Evolutionary conservation across 1,140 invertebrate species (phyloP).

Genomic region (Tetragnatha versicolor): DNA sequence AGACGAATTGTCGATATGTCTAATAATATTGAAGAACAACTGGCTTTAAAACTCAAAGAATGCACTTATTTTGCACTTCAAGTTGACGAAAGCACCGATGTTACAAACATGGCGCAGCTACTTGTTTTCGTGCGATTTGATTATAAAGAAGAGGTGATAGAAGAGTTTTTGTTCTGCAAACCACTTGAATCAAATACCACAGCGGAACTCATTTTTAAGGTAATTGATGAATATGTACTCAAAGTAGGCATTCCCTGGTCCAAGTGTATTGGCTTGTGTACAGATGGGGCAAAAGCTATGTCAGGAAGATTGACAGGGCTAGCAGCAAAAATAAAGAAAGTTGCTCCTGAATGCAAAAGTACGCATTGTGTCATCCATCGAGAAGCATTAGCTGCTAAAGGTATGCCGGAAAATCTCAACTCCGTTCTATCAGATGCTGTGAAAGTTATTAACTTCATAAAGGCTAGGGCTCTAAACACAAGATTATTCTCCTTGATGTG

Average conservation of each 20-base stretch:
- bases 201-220: slow-evolving; percentile 48
- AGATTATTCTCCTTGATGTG: slow-evolving; percentile 48
- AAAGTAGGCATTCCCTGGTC: neutral
- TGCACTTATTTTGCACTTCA: slow-evolving; percentile 41
- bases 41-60: slow-evolving; percentile 37
- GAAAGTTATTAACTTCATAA: slow-evolving; percentile 49
- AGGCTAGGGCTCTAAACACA: slow-evolving; percentile 35
- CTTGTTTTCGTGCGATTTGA: slow-evolving; percentile 51
- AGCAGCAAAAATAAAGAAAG: neutral
- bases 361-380: slow-evolving; percentile 44
- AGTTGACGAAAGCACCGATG: slow-evolving; percentile 55
- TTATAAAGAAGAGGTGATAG: slow-evolving; percentile 48
- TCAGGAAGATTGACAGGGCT: neutral
- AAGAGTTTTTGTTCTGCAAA: slow-evolving; percentile 58
- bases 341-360: neutral
- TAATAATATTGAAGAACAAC: slow-evolving; percentile 55
- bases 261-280: slow-evolving; percentile 28
- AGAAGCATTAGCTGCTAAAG: slow-evolving; percentile 42
- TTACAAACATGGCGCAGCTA: slow-evolving; percentile 35
- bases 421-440: slow-evolving; percentile 28
- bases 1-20: slow-evolving; percentile 56
- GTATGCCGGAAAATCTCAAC: slow-evolving; percentile 1
- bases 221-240: slow-evolving; percentile 23
- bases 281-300: slow-evolving; percentile 26
- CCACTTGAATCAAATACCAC: slow-evolving; percentile 42